These are phyloP conservation scores for Fragum sueziense DNA, from an alignment of 2,888 invertebrate species.

Conservation along the genomic window DNA sequence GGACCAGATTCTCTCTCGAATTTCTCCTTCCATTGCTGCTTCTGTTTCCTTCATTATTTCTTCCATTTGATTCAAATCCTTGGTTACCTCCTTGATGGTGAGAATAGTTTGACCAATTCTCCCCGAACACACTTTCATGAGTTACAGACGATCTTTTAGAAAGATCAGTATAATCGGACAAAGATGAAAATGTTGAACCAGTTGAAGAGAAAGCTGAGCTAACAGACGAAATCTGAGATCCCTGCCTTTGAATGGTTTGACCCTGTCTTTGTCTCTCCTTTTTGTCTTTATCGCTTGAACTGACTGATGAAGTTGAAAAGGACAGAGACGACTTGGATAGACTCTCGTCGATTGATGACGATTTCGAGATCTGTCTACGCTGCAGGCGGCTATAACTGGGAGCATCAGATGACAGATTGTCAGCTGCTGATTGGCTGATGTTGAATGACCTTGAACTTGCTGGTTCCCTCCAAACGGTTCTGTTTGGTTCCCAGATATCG, in stretches of 20 bases:
- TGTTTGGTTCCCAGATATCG: conserved; percentile 8
- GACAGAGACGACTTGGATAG: conserved; percentile 38
- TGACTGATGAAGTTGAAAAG: conserved; percentile 41
- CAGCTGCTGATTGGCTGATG: background rate
- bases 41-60: background rate
- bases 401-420: too few relatives aligned
- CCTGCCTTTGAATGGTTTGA: conserved; percentile 2
- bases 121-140: background rate
- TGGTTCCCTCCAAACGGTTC: conserved; percentile 5
- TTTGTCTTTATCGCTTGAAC: conserved; percentile 46
- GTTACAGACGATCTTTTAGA: background rate
- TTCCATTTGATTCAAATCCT: background rate
- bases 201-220: conserved; percentile 28
- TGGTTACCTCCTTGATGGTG: background rate
- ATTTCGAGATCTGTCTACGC: background rate
- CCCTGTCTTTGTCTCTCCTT: background rate
- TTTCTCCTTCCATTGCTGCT: background rate
- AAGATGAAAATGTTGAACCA: conserved; percentile 14
- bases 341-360: conserved; percentile 44
- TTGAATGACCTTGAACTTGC: background rate
- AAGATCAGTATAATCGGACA: background rate
- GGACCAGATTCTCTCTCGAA: background rate
- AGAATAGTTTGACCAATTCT: background rate
- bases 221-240: conserved; percentile 33
- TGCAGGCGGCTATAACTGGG: background rate